Percentiles rank a stretch among this genome's conserved stretches.
Conservation (phyloP, 1,140 invertebrate genomes). For the Mamestra configurata region DNA sequence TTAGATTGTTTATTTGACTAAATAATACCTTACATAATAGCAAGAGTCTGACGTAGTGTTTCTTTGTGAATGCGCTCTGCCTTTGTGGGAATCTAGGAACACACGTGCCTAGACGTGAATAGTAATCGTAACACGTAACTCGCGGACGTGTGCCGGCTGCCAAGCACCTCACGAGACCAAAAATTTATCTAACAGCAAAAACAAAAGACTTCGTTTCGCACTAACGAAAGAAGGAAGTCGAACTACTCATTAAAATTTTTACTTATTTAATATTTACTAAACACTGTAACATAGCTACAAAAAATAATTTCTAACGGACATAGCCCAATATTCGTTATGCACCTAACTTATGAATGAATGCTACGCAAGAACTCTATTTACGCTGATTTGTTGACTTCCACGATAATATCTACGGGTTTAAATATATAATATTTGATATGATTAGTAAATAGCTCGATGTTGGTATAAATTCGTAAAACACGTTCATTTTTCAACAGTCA, state of each 20-base stretch:
- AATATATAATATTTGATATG: slow-evolving; percentile 27
- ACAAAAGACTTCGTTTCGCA: slow-evolving; percentile 39
- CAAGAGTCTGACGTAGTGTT: background rate
- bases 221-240: slow-evolving; percentile 31
- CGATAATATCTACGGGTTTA: slow-evolving; percentile 13
- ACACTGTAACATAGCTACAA: background rate
- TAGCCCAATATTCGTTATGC: background rate
- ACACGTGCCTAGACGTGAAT: slow-evolving; percentile 18
- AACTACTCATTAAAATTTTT: background rate
- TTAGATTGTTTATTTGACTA: background rate
- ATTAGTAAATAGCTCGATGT: slow-evolving; percentile 19
- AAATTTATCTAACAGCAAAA: slow-evolving; percentile 40
- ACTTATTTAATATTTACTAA: background rate
- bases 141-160: slow-evolving; percentile 6
- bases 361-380: slow-evolving; percentile 25
- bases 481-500: slow-evolving; percentile 20
- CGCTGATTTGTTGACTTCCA: slow-evolving; percentile 42
- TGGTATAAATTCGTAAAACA: slow-evolving; percentile 32
- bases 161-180: slow-evolving; percentile 23
- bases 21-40: slow-evolving; percentile 37
- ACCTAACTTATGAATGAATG: slow-evolving; percentile 31
- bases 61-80: slow-evolving; percentile 28
- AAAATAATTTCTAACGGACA: background rate
- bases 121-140: slow-evolving; percentile 32
- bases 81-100: slow-evolving; percentile 44